A percentile compares a stretch with the other conserved stretches of the same genome.
phyloP scores from a whole-genome alignment of 2,797 vertebrate species.

The Sphenodon punctatus region DNA sequence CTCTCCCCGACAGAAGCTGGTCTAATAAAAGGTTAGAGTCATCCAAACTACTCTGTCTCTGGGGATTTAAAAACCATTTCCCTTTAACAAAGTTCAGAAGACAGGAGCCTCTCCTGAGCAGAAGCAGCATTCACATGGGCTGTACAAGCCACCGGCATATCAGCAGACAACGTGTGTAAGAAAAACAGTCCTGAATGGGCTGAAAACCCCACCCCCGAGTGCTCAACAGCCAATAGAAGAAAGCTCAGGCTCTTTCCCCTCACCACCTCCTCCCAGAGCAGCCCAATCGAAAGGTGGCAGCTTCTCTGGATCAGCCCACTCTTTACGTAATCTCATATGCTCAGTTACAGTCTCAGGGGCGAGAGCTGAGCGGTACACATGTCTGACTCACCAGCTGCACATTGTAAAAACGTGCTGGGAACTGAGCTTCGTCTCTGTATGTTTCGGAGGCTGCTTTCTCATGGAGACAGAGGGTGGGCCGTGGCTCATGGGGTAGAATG shows the following conservation, averaged over 20 bases:
- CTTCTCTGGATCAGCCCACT: background rate
- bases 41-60: no score
- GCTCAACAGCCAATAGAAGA: background rate
- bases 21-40: no score
- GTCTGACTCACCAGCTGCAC: background rate
- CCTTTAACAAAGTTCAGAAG: background rate
- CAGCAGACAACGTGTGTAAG: background rate
- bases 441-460: no score
- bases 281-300: background rate
- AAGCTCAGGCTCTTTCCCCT: background rate
- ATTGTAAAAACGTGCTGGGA: background rate
- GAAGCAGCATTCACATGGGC: background rate
- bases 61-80: no score
- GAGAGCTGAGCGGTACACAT: background rate
- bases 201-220: background rate
- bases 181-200: background rate
- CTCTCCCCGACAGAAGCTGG: no score
- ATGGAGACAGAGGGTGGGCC: no score
- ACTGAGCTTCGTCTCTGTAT: background rate
- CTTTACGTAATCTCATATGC: background rate
- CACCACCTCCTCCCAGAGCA: background rate
- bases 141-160: background rate
- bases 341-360: background rate
- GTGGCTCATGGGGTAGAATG: no score
- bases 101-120: background rate